Evolutionary conservation across 2,797 vertebrate species (phyloP).

Genomic region (Chelon auratus): DNA sequence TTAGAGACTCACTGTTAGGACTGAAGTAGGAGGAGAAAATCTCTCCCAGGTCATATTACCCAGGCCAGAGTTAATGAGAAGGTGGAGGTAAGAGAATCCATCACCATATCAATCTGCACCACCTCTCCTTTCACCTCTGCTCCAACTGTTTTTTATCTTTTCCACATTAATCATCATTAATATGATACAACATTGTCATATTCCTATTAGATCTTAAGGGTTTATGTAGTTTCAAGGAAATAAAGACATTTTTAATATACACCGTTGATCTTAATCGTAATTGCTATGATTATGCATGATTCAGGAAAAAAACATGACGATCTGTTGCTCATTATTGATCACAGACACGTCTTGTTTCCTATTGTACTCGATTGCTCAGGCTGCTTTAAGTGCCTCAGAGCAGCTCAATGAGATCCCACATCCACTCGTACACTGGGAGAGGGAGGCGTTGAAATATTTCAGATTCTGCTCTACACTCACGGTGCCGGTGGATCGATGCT

Average conservation of each 20-base stretch:
- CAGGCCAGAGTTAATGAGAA: slow-evolving; percentile 84
- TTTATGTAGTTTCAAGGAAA: slow-evolving; percentile 22
- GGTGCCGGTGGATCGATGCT: slow-evolving; percentile 78
- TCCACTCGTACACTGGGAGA: slow-evolving; percentile 68
- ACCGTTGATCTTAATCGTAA: slow-evolving; percentile 9
- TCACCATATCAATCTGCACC: slow-evolving; percentile 81
- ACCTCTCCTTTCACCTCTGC: slow-evolving; percentile 69
- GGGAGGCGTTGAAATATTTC: slow-evolving; percentile 78
- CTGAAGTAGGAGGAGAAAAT: slow-evolving; percentile 83
- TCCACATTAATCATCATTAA: slow-evolving; percentile 67
- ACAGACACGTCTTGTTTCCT: slow-evolving; percentile 49
- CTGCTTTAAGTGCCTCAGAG: slow-evolving; percentile 52
- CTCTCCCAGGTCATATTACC: slow-evolving; percentile 84
- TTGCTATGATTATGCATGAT: slow-evolving; percentile 28
- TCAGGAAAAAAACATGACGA: slow-evolving; percentile 11
- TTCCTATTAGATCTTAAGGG: slow-evolving; percentile 20
- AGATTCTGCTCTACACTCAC: slow-evolving; percentile 78
- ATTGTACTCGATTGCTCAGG: slow-evolving; percentile 42
- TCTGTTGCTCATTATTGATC: slow-evolving; percentile 51
- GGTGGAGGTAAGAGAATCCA: slow-evolving; percentile 83
- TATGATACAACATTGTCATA: slow-evolving; percentile 54
- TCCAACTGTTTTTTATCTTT: slow-evolving; percentile 60
- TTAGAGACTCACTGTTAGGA: slow-evolving; percentile 77
- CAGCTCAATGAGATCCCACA: slow-evolving; percentile 59
- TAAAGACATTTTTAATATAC: slow-evolving; percentile 10